Evolutionary conservation across 1,140 invertebrate species (phyloP), one percentile per base, ranked within the genome.

Genomic region (Platyscapa corneri): DNA sequence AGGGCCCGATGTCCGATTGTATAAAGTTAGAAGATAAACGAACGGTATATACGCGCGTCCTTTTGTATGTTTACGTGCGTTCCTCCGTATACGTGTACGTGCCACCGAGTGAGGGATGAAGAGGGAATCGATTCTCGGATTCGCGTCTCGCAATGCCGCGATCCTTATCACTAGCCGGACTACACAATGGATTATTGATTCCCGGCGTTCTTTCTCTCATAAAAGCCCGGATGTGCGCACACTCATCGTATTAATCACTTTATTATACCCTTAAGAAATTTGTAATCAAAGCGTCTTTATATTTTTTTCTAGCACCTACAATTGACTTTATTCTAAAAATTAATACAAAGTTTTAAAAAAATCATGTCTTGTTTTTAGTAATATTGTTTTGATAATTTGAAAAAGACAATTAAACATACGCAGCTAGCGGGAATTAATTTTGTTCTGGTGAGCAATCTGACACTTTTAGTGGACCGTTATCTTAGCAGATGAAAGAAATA

Each of bases 51-150:
- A 81, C 37, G 65, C 65, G 65, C 64, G 32, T 64, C 37, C 49
- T 34, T 65, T 39, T 80, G 23, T 80, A 39, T 74, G 23, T 27
- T 5, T 74, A n/a, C 37, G 37, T 42, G 20, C 37, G 70, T 42
- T 16, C 3, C 70, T 42, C 5, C 27, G 23, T 42, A 18, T 30
- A 12, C 65, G 46, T 64, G 60, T 60, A 49, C 18, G 72, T 5
- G 81, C 30, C 32, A 20, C 46, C 32, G 30, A 56, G 72, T 27
- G 74, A 46, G 30, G 60, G 49, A 39, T 76, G 14, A 70, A 67
- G 78, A 85, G 76, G 78, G 80, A 85, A 85, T 81, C 77, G 84
- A 85, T 85, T 85, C 84, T 81, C 70, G 83, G 83, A 84, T 84
- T 84, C 76, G 64, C 81, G 80, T 75, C 81, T 74, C 67, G 67